These are phyloP conservation scores for Cephus pygmeus DNA, from an alignment of 2,888 invertebrate genomes.

Conservation along the genomic window DNA sequence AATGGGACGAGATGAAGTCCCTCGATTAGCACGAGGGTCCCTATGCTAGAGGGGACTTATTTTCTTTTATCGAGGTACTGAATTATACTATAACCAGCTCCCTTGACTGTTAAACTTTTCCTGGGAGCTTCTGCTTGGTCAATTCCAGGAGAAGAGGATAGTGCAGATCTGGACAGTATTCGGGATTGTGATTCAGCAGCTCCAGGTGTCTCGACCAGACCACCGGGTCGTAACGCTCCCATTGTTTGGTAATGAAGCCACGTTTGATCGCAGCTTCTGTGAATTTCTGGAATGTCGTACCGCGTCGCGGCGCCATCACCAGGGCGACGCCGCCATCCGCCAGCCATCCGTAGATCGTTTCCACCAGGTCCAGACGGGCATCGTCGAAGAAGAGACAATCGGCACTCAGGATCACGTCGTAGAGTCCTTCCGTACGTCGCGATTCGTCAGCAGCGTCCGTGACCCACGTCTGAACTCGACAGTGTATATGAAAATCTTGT, in stretches of 20 bases:
- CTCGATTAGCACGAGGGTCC: not conserved
- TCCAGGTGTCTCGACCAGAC: constrained; percentile 78
- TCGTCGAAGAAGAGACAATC: constrained; percentile 86
- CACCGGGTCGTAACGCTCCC: constrained; percentile 72
- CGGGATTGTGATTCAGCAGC: constrained; percentile 69
- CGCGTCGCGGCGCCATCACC: constrained; percentile 82
- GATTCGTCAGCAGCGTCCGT: constrained; percentile 59
- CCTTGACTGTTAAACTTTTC: not conserved
- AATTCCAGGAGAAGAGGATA: constrained; percentile 77
- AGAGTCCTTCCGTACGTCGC: constrained; percentile 65
- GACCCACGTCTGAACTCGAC: constrained; percentile 35
- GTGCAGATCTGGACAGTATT: constrained; percentile 78
- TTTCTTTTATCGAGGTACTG: not conserved
- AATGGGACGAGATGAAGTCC: not conserved
- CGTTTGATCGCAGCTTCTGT: constrained; percentile 71
- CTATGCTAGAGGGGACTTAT: not conserved
- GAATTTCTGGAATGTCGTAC: constrained; percentile 78
- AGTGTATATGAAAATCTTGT: not conserved
- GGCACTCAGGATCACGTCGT: constrained; percentile 80
- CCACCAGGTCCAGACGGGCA: constrained; percentile 74
- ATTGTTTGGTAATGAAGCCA: constrained; percentile 71
- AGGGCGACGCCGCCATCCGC: constrained; percentile 74
- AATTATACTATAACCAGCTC: not conserved
- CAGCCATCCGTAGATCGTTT: constrained; percentile 75
- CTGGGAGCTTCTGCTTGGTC: constrained; percentile 61